Conservation (phyloP, 2,113 vertebrate species). For the Forbesichthys agassizii region DNA sequence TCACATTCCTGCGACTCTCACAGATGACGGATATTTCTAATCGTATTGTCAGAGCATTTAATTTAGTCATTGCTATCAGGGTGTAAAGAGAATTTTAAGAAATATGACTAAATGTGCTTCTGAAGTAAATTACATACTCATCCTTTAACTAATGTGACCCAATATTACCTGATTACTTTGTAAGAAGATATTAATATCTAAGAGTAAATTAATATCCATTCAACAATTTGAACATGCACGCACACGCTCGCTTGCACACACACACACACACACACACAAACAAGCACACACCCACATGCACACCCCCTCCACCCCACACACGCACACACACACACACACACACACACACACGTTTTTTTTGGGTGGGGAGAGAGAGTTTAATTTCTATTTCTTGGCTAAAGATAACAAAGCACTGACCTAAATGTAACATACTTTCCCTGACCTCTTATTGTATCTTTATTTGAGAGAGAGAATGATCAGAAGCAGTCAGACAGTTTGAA, state of each 20-base stretch:
- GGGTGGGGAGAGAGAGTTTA: slow-evolving; percentile 10
- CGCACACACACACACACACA: not conserved
- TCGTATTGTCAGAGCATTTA: no score
- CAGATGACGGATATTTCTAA: no score
- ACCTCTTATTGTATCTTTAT: not conserved
- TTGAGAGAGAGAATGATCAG: not conserved
- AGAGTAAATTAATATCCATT: not conserved
- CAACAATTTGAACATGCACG: not conserved
- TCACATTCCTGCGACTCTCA: no score
- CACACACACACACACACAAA: not conserved
- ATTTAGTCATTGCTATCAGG: no score
- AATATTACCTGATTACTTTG: not conserved
- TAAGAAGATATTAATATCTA: not conserved
- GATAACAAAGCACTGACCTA: slow-evolving; percentile 8
- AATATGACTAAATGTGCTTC: no score
- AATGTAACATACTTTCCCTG: not conserved
- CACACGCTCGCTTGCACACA: not conserved
- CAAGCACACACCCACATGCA: not conserved
- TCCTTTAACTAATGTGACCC: not conserved
- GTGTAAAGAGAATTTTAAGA: no score
- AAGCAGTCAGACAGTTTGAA: not conserved
- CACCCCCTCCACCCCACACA: not conserved
- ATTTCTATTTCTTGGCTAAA: slow-evolving; percentile 1
- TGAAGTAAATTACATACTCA: no score
- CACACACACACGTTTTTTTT: slow-evolving; percentile 9